phyloP scores from a whole-genome alignment of 2,797 vertebrate species.

The Poecile montanus region DNA sequence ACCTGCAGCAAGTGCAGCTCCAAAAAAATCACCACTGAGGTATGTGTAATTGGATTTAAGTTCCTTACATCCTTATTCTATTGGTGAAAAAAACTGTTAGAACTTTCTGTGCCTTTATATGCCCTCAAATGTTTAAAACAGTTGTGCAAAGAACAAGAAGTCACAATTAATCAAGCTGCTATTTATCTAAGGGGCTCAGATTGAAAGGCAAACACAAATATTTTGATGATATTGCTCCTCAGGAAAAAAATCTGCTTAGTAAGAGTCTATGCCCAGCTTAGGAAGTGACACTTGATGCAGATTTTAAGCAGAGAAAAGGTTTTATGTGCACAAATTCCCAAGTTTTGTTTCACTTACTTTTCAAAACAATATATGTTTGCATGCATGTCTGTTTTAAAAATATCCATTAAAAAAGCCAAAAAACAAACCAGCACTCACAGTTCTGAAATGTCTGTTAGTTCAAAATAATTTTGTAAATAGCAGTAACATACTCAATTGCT shows the following conservation, averaged over 20 bases:
- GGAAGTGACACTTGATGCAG: neutral
- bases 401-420: neutral
- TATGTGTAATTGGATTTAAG: neutral
- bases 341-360: neutral
- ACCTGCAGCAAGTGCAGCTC: neutral
- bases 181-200: neutral
- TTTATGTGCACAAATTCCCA: neutral
- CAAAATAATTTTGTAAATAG: neutral
- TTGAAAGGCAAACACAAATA: neutral
- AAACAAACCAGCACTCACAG: neutral
- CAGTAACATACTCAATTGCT: neutral
- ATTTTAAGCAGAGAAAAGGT: neutral
- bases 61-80: neutral
- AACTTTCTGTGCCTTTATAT: neutral
- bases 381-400: neutral
- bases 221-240: neutral
- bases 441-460: neutral
- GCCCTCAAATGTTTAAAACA: rapidly evolving
- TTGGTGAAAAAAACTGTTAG: neutral
- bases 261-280: neutral
- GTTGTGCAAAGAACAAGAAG: neutral
- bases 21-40: neutral
- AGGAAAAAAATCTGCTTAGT: neutral
- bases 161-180: neutral
- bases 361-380: neutral